A percentile compares a stretch with the other conserved stretches of the same genome.
phyloP scores from a whole-genome alignment of 2,113 vertebrate genomes.

The Nothocercus nigrocapillus region DNA sequence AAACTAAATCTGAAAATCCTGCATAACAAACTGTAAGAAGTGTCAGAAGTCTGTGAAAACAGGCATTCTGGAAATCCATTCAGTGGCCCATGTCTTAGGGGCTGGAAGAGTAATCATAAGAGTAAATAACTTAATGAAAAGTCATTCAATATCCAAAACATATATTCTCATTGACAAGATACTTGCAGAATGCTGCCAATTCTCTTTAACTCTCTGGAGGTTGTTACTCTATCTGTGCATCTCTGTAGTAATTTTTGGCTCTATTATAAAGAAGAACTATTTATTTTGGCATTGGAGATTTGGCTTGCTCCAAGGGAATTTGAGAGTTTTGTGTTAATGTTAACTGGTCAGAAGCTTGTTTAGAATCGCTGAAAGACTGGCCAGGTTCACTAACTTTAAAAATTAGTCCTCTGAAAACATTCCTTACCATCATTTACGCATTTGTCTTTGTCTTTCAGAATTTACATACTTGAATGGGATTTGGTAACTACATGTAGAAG shows the following conservation, averaged over 20 bases:
- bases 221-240: not conserved
- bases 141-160: not conserved
- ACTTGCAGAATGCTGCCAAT: not conserved
- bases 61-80: not conserved
- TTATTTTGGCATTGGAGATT: not conserved
- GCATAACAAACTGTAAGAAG: not conserved
- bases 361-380: not conserved
- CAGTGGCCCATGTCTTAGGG: not conserved
- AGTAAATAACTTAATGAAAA: not conserved
- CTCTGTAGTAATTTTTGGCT: not conserved
- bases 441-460: not conserved
- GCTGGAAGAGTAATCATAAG: not conserved
- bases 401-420: not conserved
- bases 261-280: slow-evolving; percentile 38
- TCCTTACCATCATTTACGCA: not conserved
- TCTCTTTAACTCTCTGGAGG: not conserved
- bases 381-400: not conserved
- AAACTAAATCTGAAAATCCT: not conserved
- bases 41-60: not conserved
- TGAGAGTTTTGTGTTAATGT: slow-evolving; percentile 67
- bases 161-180: not conserved
- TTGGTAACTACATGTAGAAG: not conserved
- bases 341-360: slow-evolving; percentile 67
- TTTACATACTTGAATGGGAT: not conserved
- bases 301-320: not conserved